Percentiles rank a stretch among this genome's conserved stretches.
Conservation (phyloP, 2,113 vertebrate species). For the Python bivittatus region DNA sequence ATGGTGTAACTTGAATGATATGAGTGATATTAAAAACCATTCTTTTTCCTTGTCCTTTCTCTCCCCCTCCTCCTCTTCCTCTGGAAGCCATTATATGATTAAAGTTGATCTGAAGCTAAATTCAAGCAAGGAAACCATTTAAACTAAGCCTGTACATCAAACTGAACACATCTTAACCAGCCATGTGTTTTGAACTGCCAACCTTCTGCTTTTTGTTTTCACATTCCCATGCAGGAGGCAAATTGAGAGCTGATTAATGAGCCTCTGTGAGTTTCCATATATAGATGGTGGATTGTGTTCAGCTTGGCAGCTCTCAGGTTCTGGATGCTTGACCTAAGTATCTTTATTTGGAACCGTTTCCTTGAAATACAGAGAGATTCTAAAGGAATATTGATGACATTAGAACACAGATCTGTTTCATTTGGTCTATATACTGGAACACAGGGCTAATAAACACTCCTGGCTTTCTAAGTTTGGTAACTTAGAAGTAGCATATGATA, state of each 20-base stretch:
- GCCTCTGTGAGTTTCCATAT: neutral
- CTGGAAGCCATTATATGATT: neutral
- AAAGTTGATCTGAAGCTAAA: neutral
- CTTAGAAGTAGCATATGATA: constrained; percentile 2
- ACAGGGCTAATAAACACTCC: neutral
- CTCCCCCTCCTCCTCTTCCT: neutral
- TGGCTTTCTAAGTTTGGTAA: rapidly evolving
- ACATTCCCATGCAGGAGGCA: neutral
- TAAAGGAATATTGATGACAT: neutral
- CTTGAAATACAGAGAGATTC: neutral
- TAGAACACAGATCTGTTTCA: neutral
- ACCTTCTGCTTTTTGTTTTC: neutral
- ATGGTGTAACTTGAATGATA: neutral
- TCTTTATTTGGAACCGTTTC: neutral
- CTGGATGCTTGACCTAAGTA: neutral
- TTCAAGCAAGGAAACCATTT: neutral
- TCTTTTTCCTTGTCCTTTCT: neutral
- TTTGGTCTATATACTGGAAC: neutral
- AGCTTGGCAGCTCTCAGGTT: neutral
- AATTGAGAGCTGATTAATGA: neutral
- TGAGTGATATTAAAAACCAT: neutral
- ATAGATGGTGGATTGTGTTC: too few relatives aligned
- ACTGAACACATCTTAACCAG: neutral
- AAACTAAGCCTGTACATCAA: neutral
- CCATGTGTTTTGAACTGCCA: neutral